Conservation (phyloP, 2,113 vertebrate species). For the Aythya baeri region DNA sequence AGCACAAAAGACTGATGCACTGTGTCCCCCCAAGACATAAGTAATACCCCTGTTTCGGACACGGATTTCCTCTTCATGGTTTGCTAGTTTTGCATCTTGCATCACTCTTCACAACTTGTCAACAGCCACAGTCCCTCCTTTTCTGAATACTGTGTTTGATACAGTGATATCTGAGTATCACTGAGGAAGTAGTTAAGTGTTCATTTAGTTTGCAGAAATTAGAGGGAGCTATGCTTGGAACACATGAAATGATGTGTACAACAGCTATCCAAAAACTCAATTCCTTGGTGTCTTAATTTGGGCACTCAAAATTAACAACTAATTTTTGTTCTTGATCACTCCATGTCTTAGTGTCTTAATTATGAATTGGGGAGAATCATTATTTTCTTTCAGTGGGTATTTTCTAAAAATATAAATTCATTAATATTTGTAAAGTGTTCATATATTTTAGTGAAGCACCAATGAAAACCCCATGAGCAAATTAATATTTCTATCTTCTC, state of each 20-base stretch:
- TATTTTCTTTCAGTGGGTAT: neutral
- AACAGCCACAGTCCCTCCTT: neutral
- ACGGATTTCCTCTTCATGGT: neutral
- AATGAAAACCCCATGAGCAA: neutral
- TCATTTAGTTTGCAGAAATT: neutral
- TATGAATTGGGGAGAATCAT: neutral
- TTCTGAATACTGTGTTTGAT: neutral
- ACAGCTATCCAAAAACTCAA: neutral
- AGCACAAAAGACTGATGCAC: neutral
- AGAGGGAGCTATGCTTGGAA: neutral
- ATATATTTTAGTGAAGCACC: neutral
- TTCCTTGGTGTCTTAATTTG: neutral
- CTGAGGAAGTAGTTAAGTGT: neutral
- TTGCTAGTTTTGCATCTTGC: neutral
- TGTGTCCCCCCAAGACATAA: neutral
- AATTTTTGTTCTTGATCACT: neutral
- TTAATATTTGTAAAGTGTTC: constrained; percentile 3
- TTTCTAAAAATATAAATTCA: neutral
- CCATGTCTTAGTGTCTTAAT: neutral
- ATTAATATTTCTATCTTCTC: neutral
- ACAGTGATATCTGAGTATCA: neutral
- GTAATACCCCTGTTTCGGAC: neutral
- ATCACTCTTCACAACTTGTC: neutral
- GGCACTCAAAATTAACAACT: neutral
- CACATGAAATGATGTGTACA: neutral